These are phyloP conservation scores for Orthosia gothica DNA, from an alignment of 2,888 invertebrate species.

Conservation along the genomic window DNA sequence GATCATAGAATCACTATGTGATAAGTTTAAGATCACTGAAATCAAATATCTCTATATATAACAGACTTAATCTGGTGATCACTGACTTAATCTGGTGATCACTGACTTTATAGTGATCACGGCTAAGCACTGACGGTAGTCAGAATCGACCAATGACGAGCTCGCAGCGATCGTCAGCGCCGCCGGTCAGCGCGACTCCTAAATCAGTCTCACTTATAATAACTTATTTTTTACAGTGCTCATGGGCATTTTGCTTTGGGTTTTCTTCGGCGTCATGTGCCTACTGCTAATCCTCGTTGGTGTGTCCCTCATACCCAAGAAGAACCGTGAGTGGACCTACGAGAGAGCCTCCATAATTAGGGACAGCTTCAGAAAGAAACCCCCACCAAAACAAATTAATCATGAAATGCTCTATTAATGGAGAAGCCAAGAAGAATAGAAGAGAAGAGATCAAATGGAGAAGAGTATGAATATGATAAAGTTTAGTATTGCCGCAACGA, in stretches of 20 bases:
- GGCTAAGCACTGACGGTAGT: no score
- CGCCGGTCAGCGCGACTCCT: no score
- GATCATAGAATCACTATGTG: background rate
- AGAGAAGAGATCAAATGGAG: no score
- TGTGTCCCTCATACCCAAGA: conserved; percentile 72
- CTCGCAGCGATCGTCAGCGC: no score
- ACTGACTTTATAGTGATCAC: background rate
- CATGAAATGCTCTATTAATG: conserved; percentile 12
- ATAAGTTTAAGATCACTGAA: background rate
- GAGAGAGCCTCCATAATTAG: conserved; percentile 71
- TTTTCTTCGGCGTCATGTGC: conserved; percentile 66
- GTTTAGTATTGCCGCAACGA: background rate
- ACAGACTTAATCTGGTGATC: background rate
- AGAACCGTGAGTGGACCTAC: conserved; percentile 78
- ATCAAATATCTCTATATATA: background rate
- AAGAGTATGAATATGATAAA: background rate
- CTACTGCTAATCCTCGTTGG: conserved; percentile 66
- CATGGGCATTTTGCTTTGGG: conserved; percentile 13
- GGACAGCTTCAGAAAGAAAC: conserved; percentile 72
- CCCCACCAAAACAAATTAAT: background rate
- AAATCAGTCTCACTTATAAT: no score
- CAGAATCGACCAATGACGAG: no score
- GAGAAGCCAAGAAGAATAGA: background rate
- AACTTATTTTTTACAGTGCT: conserved; percentile 20
- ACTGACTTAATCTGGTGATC: background rate